phyloP scores from a whole-genome alignment of 2,797 vertebrate species.

The Urosaurus nigricauda region DNA sequence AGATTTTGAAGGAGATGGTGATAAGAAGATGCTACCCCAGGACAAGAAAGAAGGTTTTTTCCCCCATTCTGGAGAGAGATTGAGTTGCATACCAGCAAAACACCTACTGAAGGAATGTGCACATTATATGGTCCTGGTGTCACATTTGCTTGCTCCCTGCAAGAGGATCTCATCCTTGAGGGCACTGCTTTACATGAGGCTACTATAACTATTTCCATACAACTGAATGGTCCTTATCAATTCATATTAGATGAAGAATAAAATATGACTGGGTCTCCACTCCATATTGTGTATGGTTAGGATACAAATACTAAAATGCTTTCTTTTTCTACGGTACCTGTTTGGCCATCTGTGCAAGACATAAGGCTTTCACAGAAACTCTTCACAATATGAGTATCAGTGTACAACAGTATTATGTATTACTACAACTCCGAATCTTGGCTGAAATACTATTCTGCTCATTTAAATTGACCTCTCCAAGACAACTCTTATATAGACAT shows the following conservation, averaged over 20 bases:
- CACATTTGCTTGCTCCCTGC: too few relatives aligned
- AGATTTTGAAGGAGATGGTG: too few relatives aligned
- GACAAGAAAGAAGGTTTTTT: too few relatives aligned
- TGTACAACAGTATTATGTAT: neutral
- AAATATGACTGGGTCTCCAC: neutral
- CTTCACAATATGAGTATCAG: neutral
- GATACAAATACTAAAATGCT: neutral
- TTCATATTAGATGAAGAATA: neutral
- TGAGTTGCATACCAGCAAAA: too few relatives aligned
- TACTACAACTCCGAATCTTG: conserved; percentile 1
- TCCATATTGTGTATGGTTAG: neutral
- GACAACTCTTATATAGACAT: conserved; percentile 42
- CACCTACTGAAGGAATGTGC: too few relatives aligned
- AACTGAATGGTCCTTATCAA: neutral
- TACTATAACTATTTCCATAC: neutral
- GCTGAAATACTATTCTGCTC: conserved; percentile 10
- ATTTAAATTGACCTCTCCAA: conserved; percentile 52
- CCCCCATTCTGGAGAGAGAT: too few relatives aligned
- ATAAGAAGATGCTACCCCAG: too few relatives aligned
- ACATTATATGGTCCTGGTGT: too few relatives aligned
- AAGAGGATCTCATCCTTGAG: neutral
- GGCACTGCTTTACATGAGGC: neutral
- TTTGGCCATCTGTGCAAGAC: conserved; percentile 2
- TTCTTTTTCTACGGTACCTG: neutral
- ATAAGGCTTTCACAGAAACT: neutral